Evolutionary conservation across 2,888 invertebrate genomes (phyloP), one percentile per base, ranked within the genome.

Genomic region (Zygaena filipendulae): DNA sequence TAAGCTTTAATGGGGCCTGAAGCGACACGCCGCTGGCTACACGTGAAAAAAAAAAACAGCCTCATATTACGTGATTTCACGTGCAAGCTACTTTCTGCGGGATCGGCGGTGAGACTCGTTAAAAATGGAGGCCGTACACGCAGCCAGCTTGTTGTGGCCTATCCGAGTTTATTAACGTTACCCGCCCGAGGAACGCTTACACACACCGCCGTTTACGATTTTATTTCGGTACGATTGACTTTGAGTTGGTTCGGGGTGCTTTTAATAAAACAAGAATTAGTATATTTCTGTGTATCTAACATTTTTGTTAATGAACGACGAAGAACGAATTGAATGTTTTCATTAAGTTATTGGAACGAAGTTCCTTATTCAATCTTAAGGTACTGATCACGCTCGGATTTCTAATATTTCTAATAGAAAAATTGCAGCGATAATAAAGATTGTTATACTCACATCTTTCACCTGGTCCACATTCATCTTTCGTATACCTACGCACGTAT

Each of bases 41-140:
- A 72, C 64, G 67, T 62, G 70, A 69, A 77, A 74, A 61, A 69
- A 67, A 69, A 71, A 74, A 74, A 75, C 67, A 45, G 61, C 59
- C 68, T 72, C 74, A 74, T 77, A 74, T 74, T 74, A 75, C 70
- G 79, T 75, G 75, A 79, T 79, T 79, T 70, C 69, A 68, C 71
- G 77, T 72, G 70, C 72, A 72, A 71, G 77, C 69, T 75, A 72
- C 74, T 77, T 75, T 71, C 69, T 67, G 72, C 57, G 72, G 75
- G 71, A 60, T 55, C 53, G 57, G 69, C 55, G n/a, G 75, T 58
- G 67, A 50, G 58, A 54, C 66, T 75, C 71, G 77, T 79, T 77
- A 77, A 77, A 77, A 77, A 79, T 79, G 74, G 69, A 75, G 58
- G 62, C 49, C 45, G 50, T 58, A 72, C 70, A 69, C 54, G 63